These are phyloP conservation scores for Chloroceryle inda DNA, from an alignment of 2,797 vertebrate species.

Conservation along the genomic window DNA sequence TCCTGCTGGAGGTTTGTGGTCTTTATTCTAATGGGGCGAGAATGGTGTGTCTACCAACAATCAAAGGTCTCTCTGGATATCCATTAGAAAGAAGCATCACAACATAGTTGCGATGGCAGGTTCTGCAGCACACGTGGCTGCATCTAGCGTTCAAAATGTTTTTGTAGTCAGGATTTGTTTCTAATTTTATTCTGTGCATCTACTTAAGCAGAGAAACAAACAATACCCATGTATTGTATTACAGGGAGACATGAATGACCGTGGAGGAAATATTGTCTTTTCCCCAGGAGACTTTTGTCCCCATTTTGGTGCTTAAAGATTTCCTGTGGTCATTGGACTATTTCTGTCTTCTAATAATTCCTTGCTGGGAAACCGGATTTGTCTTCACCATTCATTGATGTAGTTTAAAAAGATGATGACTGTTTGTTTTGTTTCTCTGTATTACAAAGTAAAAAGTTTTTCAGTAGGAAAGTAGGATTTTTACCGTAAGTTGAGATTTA, in stretches of 20 bases:
- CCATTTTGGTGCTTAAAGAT: constrained; percentile 53
- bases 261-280: constrained; percentile 38
- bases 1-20: neutral
- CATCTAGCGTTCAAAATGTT: neutral
- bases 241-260: constrained; percentile 38
- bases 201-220: constrained; percentile 57
- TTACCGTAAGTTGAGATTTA: neutral
- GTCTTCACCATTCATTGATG: constrained; percentile 62
- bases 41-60: neutral
- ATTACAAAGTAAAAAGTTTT: constrained; percentile 9
- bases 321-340: constrained; percentile 62
- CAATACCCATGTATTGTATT: constrained; percentile 43
- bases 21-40: neutral
- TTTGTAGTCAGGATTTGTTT: neutral
- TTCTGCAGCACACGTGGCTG: neutral
- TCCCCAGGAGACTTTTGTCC: constrained; percentile 40
- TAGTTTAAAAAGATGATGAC: constrained; percentile 52
- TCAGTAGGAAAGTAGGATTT: neutral
- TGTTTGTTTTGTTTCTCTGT: constrained; percentile 46
- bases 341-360: constrained; percentile 71
- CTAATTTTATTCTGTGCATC: constrained; percentile 38
- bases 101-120: neutral
- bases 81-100: neutral
- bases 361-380: constrained; percentile 71
- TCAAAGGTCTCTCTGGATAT: neutral